Evolutionary conservation across 1,140 invertebrate genomes (phyloP).

Genomic region (Tribolium castaneum): DNA sequence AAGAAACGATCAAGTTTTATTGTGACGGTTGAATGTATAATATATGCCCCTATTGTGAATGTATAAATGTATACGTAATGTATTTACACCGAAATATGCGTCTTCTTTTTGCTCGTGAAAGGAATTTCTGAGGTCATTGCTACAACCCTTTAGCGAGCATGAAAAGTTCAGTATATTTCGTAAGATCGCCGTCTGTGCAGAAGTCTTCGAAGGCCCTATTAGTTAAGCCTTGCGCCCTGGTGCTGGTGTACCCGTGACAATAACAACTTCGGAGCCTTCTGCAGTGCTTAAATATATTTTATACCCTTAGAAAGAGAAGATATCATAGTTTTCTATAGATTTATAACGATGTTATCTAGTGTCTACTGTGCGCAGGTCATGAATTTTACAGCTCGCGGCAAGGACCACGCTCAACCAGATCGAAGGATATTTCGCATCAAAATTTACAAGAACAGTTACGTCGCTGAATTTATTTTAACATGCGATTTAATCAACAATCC

Average conservation of each 20-base stretch:
- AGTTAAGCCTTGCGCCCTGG: conserved; percentile 15
- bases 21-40: conserved; percentile 14
- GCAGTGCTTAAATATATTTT: conserved; percentile 58
- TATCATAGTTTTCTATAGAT: conserved; percentile 60
- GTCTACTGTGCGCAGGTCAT: conserved; percentile 51
- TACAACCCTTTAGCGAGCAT: conserved; percentile 13
- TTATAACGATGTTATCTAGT: conserved; percentile 60
- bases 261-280: conserved; percentile 48
- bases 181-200: conserved; percentile 36
- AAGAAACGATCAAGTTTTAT: conserved; percentile 14
- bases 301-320: conserved; percentile 57
- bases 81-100: conserved; percentile 27
- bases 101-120: conserved; percentile 22
- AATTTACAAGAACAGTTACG: background rate
- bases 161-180: conserved; percentile 36
- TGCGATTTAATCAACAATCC: background rate
- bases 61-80: conserved; percentile 31
- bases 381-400: conserved; percentile 44
- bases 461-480: background rate
- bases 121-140: background rate
- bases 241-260: conserved; percentile 44
- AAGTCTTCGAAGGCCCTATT: conserved; percentile 44
- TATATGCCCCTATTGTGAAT: conserved; percentile 7
- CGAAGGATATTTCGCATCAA: conserved; percentile 1
- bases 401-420: background rate